Conservation (phyloP, 2,888 invertebrate genomes). For the Eupithecia tripunctaria region DNA sequence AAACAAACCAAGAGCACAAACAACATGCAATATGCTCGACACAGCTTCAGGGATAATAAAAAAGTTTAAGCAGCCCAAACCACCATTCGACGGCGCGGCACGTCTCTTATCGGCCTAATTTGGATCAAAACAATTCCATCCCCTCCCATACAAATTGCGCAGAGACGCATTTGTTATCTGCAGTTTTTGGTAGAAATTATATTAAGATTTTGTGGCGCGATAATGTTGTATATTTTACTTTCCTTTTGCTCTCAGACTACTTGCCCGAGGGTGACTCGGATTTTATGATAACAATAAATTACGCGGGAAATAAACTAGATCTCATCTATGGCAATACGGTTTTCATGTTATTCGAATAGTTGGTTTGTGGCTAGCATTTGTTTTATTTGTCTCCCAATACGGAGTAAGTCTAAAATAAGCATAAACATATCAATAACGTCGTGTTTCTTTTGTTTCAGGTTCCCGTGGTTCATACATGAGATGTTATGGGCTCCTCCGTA, state of each 20-base stretch:
- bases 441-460: constrained; percentile 68
- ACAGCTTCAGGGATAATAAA: constrained; percentile 63
- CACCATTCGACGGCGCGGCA: constrained; percentile 65
- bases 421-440: constrained; percentile 17
- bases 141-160: constrained; percentile 75
- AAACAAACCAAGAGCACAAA: constrained; percentile 55
- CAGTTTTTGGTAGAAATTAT: constrained; percentile 80
- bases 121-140: constrained; percentile 77
- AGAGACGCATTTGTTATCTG: constrained; percentile 78
- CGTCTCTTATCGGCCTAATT: constrained; percentile 79
- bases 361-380: constrained; percentile 39
- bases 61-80: constrained; percentile 61
- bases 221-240: constrained; percentile 77
- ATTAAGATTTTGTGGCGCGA: constrained; percentile 78
- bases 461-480: constrained; percentile 76
- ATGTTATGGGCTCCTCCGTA: constrained; percentile 83
- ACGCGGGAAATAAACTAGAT: constrained; percentile 70
- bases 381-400: neutral
- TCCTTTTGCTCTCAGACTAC: constrained; percentile 55
- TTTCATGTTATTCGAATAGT: constrained; percentile 52
- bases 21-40: constrained; percentile 53
- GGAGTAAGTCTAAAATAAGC: neutral
- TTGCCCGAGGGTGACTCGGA: constrained; percentile 62
- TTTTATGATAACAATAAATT: constrained; percentile 76
- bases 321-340: constrained; percentile 63